Base-by-base conservation (phyloP, 2,113 vertebrate species). In the Chaenogobius annularis region DNA sequence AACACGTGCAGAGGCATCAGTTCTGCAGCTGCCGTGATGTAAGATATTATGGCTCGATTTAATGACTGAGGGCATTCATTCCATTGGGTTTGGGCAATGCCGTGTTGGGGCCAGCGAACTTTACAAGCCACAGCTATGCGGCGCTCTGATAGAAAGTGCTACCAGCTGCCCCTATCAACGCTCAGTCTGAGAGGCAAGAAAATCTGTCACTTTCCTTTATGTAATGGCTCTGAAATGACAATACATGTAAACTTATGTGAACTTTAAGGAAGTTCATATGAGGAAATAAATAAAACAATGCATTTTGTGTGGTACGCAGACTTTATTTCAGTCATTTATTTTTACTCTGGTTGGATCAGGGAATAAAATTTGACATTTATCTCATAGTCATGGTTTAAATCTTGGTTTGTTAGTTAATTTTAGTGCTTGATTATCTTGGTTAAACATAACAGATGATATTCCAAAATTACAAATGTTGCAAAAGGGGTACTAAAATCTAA, bases 141-240 rank as follows among this genome's bases (percentile, higher is more conserved):
- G 59, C 46, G 54, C 47, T 72, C 46, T 43, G 5, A 35, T 52
- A 69, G 46, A 79, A 66, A 66, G n/a, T 68, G 72, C 37, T 75
- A 68, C 64, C 88, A 85, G 86, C 87, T 86, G 82, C 71, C 65
- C 82, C 86, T 83, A 74, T 85, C 81, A 70, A 83, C 86, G 52
- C 31, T 6, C 69, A 10, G 67, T 52, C 23, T 56, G 5, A 3
- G 55, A 14, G 55, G 55, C 23, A 26, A 26, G 50, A 54, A n/a
- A 54, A 20, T 26, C 22, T 26, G 55, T 58, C 55, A 58, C 55
- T 58, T 58, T 54, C 50, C 17, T 10, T 26, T 58, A 58, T 5
- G 22, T 58, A 58, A 58, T 26, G 22, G 26, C 11, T 54, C n/a
- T n/a, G 19, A 5, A n/a, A 54, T n/a, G 7, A 54, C 55, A 4